A percentile compares a stretch with the other conserved stretches of the same genome.
Conservation (phyloP, 2,113 vertebrate species). For the Lampris incognitus region DNA sequence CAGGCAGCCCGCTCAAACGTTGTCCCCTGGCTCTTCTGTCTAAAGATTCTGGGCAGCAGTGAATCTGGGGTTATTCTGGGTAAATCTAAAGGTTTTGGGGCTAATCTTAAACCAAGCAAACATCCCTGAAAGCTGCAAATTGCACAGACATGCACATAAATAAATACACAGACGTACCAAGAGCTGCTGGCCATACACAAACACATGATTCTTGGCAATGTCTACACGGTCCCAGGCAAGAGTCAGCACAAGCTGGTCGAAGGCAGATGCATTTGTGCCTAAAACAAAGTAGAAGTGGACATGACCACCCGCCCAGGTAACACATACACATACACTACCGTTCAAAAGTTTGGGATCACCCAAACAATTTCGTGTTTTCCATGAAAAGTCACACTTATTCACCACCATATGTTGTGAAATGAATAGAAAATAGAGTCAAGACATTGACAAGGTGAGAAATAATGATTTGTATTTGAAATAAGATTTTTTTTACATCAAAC, state of each 20-base stretch:
- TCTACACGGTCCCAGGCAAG: constrained; percentile 98
- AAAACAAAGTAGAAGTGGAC: constrained; percentile 57
- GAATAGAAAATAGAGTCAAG: no score
- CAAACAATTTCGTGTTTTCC: no score
- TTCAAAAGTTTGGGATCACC: no score
- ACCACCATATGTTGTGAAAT: no score
- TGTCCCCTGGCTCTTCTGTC: constrained; percentile 21
- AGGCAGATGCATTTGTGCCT: constrained; percentile 96
- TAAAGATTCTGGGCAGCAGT: constrained; percentile 27
- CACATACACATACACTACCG: not conserved
- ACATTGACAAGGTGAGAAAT: no score
- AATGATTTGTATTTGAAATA: no score
- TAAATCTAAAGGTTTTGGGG: constrained; percentile 54
- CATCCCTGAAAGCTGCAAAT: constrained; percentile 18
- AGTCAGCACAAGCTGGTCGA: constrained; percentile 97
- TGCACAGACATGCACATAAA: constrained; percentile 38
- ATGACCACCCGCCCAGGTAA: not conserved
- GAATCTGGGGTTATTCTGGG: constrained; percentile 43
- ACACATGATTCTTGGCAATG: constrained; percentile 99
- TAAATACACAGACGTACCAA: constrained; percentile 86
- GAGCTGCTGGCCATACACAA: constrained; percentile 98
- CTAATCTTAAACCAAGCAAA: constrained; percentile 43
- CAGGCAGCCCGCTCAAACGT: constrained; percentile 39
- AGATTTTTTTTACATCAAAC: no score
- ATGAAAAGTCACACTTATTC: no score